Percentiles rank a stretch among this genome's conserved stretches.
These are phyloP conservation scores for Pseudochromis fuscus DNA, from an alignment of 2,797 vertebrate genomes.

Conservation along the genomic window DNA sequence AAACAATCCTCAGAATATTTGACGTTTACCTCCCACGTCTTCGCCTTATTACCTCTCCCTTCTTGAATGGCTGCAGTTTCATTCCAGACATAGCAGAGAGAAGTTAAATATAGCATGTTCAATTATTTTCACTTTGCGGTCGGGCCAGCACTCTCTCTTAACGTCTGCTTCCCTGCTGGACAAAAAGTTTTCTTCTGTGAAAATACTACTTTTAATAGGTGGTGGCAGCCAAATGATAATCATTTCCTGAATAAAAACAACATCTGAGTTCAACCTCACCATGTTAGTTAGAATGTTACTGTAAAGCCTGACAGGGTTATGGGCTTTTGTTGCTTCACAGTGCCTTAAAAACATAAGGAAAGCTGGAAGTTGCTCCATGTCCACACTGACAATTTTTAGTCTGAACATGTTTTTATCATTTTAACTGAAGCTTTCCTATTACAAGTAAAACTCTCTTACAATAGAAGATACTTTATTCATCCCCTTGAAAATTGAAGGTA, in stretches of 20 bases:
- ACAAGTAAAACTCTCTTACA: not conserved
- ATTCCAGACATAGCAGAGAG: constrained; percentile 73
- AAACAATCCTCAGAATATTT: constrained; percentile 59
- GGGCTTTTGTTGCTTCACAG: not conserved
- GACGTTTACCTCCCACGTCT: constrained; percentile 65
- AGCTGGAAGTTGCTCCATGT: not conserved
- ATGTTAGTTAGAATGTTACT: not conserved
- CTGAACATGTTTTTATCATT: not conserved
- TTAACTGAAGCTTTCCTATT: not conserved
- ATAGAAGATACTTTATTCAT: too few relatives aligned
- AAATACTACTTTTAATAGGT: constrained; percentile 28
- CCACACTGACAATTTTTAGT: not conserved
- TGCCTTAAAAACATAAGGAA: not conserved
- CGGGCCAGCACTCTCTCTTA: constrained; percentile 28
- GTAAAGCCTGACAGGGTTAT: not conserved
- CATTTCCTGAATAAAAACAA: constrained; percentile 28
- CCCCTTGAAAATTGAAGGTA: too few relatives aligned
- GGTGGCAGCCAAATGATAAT: constrained; percentile 16
- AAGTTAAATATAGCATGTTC: constrained; percentile 71
- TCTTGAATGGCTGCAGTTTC: constrained; percentile 63
- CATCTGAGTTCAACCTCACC: not conserved
- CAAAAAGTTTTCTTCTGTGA: constrained; percentile 27
- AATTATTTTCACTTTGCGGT: constrained; percentile 62
- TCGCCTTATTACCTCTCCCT: constrained; percentile 64
- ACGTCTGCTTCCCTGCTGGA: constrained; percentile 37